phyloP scores from a whole-genome alignment of 2,888 invertebrate species.

The Yponomeuta cagnagella region DNA sequence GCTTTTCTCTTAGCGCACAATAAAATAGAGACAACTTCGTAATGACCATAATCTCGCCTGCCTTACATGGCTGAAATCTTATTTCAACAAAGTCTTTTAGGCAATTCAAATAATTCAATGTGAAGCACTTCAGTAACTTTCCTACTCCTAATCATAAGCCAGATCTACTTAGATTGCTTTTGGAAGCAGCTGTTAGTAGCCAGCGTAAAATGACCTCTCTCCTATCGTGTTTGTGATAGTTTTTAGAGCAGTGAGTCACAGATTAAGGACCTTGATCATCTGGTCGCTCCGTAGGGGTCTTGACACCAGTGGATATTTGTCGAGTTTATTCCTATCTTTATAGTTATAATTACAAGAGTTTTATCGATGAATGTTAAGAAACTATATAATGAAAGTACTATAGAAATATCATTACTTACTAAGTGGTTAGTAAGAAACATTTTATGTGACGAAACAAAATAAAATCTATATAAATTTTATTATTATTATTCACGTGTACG shows the following conservation, averaged over 20 bases:
- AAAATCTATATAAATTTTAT: no score
- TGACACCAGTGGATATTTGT: background rate
- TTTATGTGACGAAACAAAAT: no score
- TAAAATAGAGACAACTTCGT: no score
- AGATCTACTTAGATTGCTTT: slow-evolving; percentile 3
- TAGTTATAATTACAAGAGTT: background rate
- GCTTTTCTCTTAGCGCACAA: no score
- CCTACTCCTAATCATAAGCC: background rate
- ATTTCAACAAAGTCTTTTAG: background rate
- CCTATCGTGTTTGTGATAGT: background rate
- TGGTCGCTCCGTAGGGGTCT: background rate
- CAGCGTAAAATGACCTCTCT: background rate
- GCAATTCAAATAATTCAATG: background rate
- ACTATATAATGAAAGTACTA: no score
- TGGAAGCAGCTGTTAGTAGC: background rate
- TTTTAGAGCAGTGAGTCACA: background rate
- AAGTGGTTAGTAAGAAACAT: no score
- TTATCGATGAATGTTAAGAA: no score
- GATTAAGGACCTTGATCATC: background rate
- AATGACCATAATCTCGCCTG: no score
- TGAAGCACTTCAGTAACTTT: background rate
- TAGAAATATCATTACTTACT: no score
- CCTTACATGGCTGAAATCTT: no score
- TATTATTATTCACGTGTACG: no score
- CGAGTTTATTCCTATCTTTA: background rate